These are phyloP conservation scores for Phylloscopus trochiloides DNA, from an alignment of 2,113 vertebrate species.

Conservation along the genomic window DNA sequence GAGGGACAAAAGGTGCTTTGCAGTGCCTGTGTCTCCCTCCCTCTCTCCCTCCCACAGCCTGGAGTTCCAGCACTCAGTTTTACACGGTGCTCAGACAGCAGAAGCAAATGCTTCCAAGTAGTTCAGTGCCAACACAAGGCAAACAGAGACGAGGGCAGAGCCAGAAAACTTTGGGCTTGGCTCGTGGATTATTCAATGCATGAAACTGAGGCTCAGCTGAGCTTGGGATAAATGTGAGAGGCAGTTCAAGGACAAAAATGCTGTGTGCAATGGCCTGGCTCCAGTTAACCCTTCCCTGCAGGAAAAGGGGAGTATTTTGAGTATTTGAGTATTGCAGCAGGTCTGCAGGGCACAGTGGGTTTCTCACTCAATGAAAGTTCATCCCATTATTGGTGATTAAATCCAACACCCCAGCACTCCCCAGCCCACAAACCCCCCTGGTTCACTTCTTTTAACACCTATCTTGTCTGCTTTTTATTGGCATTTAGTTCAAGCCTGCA, in stretches of 20 bases:
- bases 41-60: background rate
- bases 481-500: too few species aligned
- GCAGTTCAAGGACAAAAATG: background rate
- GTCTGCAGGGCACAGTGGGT: background rate
- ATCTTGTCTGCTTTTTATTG: too few species aligned
- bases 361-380: background rate
- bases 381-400: too few species aligned
- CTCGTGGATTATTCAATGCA: fast-evolving
- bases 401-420: too few species aligned
- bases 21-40: background rate
- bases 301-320: background rate
- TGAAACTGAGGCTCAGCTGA: background rate
- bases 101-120: background rate
- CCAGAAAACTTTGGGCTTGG: background rate
- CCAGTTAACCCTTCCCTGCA: background rate
- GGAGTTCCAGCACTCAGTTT: background rate
- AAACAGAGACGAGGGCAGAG: background rate
- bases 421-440: too few species aligned
- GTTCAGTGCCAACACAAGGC: background rate
- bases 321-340: too few species aligned
- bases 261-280: background rate
- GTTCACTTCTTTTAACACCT: too few species aligned
- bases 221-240: background rate
- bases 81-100: background rate
- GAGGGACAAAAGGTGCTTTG: background rate